Base-by-base conservation (phyloP, 2,113 vertebrate genomes). In the Condylura cristata region DNA sequence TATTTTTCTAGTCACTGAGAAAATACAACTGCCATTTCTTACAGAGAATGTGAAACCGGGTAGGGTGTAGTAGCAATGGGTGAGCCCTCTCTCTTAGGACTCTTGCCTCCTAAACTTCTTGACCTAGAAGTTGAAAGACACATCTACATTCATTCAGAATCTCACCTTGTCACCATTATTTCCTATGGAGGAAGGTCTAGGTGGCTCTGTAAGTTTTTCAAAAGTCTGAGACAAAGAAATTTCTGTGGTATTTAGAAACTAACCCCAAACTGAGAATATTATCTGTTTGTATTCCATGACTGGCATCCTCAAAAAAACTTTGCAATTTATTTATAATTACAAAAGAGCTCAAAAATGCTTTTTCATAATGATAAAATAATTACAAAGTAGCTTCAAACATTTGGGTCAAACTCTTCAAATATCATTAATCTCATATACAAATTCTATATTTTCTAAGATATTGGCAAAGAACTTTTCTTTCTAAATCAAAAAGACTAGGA, bases 381-480 rank as follows among this genome's bases (percentile, higher is more conserved):
- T 51, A 51, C 13, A 51, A 51, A 17, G 48, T 51, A 51, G 14
- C 48, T 17, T 51, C 48, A 51, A 51, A 51, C 48, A 51, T 51
- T 51, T 51, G 48, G 16, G 14, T 51, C 48, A 51, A 51, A 51
- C 48, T 51, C 48, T 48, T 8, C 9, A 48, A 51, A 16, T 51
- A 16, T 17, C 48, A 51, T 51, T 51, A 51, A 17, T 84, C 56
- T 46, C 37, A 63, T 34, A 81, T n/a, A 8, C 48, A 48, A 81
- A 66, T 68, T 86, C 26, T 82, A 56, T 86, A 39, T 80, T 81
- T 89, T 92, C 75, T 89, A 90, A 86, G 65, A 87, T 76, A 53
- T 12, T 82, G 30, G 44, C 37, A 83, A 84, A 92, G 76, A 53
- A 93, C 26, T 95, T 70, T 83, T 82, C 70, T 87, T 91, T 81